A percentile compares a stretch with the other conserved stretches of the same genome.
phyloP scores from a whole-genome alignment of 2,888 invertebrate species.

The Amphimallon solstitiale region DNA sequence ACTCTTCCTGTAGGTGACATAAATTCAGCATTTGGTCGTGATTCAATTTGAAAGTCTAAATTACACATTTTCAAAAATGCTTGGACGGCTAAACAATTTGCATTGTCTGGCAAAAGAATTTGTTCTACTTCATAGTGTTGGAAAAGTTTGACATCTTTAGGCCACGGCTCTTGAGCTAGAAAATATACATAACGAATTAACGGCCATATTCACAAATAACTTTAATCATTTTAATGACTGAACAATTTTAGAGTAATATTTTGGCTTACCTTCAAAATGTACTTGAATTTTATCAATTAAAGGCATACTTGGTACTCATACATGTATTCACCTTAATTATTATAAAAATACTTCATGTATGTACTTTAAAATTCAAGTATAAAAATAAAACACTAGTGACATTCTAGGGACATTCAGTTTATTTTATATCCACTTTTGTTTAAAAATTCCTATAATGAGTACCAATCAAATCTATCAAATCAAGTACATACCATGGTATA shows the following conservation, averaged over 20 bases:
- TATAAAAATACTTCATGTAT: too few species aligned
- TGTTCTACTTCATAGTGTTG: slow-evolving; percentile 95
- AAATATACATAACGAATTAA: slow-evolving; percentile 54
- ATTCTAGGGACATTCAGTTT: too few species aligned
- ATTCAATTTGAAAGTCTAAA: slow-evolving; percentile 83
- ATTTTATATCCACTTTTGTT: not conserved
- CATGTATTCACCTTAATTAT: too few species aligned
- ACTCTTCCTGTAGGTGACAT: slow-evolving; percentile 96
- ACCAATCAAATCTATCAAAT: too few species aligned
- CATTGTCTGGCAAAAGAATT: slow-evolving; percentile 92
- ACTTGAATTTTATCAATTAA: slow-evolving; percentile 52
- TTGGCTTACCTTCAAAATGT: slow-evolving; percentile 53
- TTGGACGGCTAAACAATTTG: slow-evolving; percentile 92
- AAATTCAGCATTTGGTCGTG: slow-evolving; percentile 91
- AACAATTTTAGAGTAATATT: not conserved
- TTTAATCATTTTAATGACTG: too few species aligned
- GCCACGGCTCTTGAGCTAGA: slow-evolving; percentile 89
- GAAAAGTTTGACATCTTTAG: slow-evolving; percentile 84
- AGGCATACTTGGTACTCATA: slow-evolving; percentile 45
- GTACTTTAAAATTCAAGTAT: too few species aligned
- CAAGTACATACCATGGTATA: too few species aligned
- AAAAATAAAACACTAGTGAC: too few species aligned
- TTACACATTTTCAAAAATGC: slow-evolving; percentile 94
- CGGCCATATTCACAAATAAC: too few species aligned
- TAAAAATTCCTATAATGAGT: too few species aligned